Conservation (phyloP, 2,797 vertebrate genomes). For the Rhynchotus rufescens region DNA sequence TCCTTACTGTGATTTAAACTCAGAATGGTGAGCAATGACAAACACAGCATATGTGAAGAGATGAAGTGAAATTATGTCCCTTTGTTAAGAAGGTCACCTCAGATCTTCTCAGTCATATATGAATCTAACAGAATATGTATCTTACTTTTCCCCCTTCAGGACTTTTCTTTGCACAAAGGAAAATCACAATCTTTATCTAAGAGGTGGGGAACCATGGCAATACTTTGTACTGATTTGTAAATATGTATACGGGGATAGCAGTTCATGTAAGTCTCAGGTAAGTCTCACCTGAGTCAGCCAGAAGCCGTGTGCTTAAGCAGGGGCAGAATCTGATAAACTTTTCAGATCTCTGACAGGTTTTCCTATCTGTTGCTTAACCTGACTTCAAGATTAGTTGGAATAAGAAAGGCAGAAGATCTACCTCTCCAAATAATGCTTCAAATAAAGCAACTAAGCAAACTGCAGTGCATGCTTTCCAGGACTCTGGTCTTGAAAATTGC, state of each 20-base stretch:
- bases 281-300: background rate
- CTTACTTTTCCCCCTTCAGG: background rate
- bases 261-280: background rate
- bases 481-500: background rate
- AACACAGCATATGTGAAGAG: background rate
- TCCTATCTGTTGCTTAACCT: background rate
- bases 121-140: background rate
- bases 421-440: background rate
- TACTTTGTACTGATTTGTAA: background rate
- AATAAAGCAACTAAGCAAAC: background rate
- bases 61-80: background rate
- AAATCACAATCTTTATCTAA: background rate
- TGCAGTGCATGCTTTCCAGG: background rate
- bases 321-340: background rate
- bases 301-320: background rate
- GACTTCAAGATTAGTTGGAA: accelerated
- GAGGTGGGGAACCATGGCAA: background rate
- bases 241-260: background rate
- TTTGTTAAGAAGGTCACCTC: background rate
- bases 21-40: background rate
- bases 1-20: background rate
- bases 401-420: background rate
- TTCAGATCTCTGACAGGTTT: background rate
- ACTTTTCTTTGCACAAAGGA: background rate
- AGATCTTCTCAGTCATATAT: background rate